Percentiles rank a stretch among this genome's conserved stretches.
Conservation (phyloP, 2,888 invertebrate genomes). For the Philonicus albiceps region DNA sequence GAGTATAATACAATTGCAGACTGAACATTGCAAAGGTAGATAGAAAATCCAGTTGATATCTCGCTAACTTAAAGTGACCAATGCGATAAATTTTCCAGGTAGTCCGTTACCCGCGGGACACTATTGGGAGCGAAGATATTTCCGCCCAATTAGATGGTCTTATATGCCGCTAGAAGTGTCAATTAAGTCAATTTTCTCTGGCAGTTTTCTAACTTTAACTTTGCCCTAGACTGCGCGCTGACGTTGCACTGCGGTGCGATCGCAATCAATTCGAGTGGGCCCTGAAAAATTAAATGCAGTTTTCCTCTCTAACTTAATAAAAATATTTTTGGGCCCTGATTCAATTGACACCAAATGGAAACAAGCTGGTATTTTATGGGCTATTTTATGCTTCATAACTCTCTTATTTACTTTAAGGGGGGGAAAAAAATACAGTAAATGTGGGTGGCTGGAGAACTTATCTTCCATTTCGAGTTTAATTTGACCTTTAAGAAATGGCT, state of each 20-base stretch:
- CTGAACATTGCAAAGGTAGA: background rate
- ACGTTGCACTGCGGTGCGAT: background rate
- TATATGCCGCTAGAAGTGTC: slow-evolving; percentile 21
- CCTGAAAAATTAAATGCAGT: background rate
- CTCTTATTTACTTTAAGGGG: background rate
- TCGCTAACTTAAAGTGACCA: background rate
- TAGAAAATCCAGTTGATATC: background rate
- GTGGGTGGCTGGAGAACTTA: background rate
- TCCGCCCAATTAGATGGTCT: slow-evolving; percentile 6
- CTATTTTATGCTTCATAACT: slow-evolving; percentile 12
- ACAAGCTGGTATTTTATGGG: background rate
- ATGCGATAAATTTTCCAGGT: background rate
- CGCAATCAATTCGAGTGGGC: slow-evolving; percentile 13
- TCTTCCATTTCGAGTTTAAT: background rate
- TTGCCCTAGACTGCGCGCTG: background rate
- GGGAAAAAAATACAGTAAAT: background rate
- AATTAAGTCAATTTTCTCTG: background rate
- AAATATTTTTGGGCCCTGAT: background rate
- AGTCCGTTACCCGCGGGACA: background rate
- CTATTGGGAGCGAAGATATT: background rate
- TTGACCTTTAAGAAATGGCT: background rate
- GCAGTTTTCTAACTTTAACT: background rate
- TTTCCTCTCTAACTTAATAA: background rate
- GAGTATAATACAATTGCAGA: background rate
- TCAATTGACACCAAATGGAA: slow-evolving; percentile 12